Base-by-base conservation (phyloP, 2,888 invertebrate genomes). In the Ametastegia equiseti region DNA sequence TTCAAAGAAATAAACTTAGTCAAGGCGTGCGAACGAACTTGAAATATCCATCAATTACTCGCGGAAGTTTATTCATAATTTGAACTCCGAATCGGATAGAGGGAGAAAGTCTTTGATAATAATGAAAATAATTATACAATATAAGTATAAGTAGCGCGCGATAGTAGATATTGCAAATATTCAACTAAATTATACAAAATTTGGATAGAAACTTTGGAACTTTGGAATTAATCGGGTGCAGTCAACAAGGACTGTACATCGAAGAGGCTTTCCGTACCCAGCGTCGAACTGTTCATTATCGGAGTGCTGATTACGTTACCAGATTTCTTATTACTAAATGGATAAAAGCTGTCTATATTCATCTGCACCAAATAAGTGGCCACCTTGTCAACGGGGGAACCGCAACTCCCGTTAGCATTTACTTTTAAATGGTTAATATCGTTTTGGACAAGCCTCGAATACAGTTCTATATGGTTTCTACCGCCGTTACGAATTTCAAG, bases 401-500 rank as follows among this genome's bases (percentile, higher is more conserved):
- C 81, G 30, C 85, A 81, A 27, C 83, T 85, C 0, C 86, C 88
- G 47, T 87, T 89, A 5, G 81, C 89, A 85, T 89, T 90, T 54
- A 92, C 88, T 84, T 90, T 90, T 57, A 92, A 86, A 83, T 91
- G 90, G 80, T 91, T 90, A 36, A 94, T 93, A 85, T 94, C 93
- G 27, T 92, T 92, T 2, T 91, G 90, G 50, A 93, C 85, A 60
- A 92, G 85, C 85, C 93, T 92, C 84, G 93, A 92, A 85, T 92
- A 93, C 79, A 94, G 87, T 85, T 93, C 93, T 82, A 93, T 90
- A 86, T 95, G 95, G 85, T 94, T 94, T 84, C 90, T 91, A 0
- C 96, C 97, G 15, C 97, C 95, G 84, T 94, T 94, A 23, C 94
- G 93, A 83, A 96, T 95, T 92, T 98, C 97, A 6, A 97, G 93